phyloP scores from a whole-genome alignment of 2,888 invertebrate species.

The Taenaris catops region DNA sequence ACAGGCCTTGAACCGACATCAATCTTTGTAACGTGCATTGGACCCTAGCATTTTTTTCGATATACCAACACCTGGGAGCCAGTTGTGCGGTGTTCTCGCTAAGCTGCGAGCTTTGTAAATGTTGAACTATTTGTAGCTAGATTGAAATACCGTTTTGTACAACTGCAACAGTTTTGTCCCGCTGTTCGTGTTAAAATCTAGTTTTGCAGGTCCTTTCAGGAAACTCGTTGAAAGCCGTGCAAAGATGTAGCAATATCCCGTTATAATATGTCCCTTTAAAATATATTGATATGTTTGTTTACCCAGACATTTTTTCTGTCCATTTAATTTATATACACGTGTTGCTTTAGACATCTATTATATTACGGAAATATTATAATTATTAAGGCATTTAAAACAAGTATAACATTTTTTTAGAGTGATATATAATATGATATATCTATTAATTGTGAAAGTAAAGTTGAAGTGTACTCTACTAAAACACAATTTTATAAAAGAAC shows the following conservation, averaged over 20 bases:
- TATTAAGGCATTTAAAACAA: too few relatives aligned
- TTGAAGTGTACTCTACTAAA: too few relatives aligned
- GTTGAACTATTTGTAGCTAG: conserved; percentile 68
- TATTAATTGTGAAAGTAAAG: too few relatives aligned
- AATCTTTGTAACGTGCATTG: conserved; percentile 40
- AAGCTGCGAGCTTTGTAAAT: conserved; percentile 71
- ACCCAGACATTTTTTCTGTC: too few relatives aligned
- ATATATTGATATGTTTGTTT: too few relatives aligned
- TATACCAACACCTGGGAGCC: conserved; percentile 72
- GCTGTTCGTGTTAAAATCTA: conserved; percentile 29
- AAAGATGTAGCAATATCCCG: conserved; percentile 16
- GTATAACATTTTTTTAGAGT: too few relatives aligned
- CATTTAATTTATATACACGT: too few relatives aligned
- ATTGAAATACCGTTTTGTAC: conserved; percentile 70
- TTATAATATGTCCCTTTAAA: too few relatives aligned
- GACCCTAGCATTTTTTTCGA: conserved; percentile 76
- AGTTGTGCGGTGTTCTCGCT: conserved; percentile 58
- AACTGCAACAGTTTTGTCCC: conserved; percentile 51
- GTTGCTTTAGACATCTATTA: too few relatives aligned
- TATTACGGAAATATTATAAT: too few relatives aligned
- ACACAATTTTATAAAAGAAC: too few relatives aligned
- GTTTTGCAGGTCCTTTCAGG: conserved; percentile 28
- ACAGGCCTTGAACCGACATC: conserved; percentile 32
- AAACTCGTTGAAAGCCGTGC: conserved; percentile 21
- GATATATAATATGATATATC: too few relatives aligned